Evolutionary conservation across 2,113 vertebrate species (phyloP).

Genomic region (Crocuta crocuta): DNA sequence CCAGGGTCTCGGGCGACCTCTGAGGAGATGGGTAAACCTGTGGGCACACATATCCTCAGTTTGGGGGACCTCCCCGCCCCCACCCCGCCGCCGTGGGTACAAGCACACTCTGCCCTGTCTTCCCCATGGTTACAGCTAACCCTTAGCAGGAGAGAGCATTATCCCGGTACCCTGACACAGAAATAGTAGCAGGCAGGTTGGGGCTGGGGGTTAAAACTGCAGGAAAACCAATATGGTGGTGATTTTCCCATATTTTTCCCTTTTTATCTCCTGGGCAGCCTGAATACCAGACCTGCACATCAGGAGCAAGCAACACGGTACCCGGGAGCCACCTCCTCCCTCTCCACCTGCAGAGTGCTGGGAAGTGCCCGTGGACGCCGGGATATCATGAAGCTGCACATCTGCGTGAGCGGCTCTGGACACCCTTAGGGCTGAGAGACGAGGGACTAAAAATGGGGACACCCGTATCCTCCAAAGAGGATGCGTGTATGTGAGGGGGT

Average conservation of each 20-base stretch:
- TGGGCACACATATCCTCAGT: background rate
- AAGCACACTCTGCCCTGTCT: background rate
- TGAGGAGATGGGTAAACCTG: background rate
- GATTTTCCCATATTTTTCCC: background rate
- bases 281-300: accelerated
- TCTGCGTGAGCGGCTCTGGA: background rate
- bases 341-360: accelerated
- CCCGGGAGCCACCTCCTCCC: background rate
- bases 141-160: background rate
- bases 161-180: background rate
- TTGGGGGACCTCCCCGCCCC: background rate
- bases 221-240: accelerated
- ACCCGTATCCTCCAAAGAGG: background rate
- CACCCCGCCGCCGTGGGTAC: too few relatives aligned
- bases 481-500: background rate
- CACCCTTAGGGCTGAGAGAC: background rate
- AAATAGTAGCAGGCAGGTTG: background rate
- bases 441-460: background rate
- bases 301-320: accelerated
- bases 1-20: too few relatives aligned
- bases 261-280: background rate
- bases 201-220: background rate
- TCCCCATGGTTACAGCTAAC: background rate
- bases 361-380: background rate
- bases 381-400: accelerated